Base-by-base conservation (phyloP, 2,797 vertebrate species). In the Galagoides demidoff region DNA sequence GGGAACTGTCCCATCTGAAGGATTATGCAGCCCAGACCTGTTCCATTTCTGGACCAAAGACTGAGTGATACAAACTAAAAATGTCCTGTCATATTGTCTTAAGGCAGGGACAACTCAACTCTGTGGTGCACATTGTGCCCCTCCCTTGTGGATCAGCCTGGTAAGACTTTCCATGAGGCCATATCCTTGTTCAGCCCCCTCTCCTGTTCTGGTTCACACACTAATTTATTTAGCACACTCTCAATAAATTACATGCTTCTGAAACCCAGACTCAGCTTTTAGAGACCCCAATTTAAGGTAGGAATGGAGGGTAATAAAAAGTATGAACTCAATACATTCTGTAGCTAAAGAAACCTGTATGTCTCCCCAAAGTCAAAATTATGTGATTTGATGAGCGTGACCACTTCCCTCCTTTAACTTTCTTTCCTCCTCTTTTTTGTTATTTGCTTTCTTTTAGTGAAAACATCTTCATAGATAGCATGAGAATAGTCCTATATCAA, bases 391-490 rank as follows among this genome's bases (percentile, higher is more conserved):
- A 71, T 55, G 66, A 43, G 7, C 20, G 8, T 23, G 31, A 49
- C 17, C n/a, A 0, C 45, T 71, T 57, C 27, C 34, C 23, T 55
- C 3, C 20, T 29, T 43, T 43, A 43, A 10, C 20, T 4, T 10
- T 13, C 5, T 12, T 23, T 5, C 25, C 39, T 5, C 4, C 31
- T 59, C 9, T n/a, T 20, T 79, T 5, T 9, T 1, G 8, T 4
- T 9, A 8, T 23, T 1, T 55, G 13, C 12, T 29, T 39, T 11
- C 9, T 43, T 29, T 19, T 45, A 8, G 22, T 37, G 17, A 63
- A 20, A 17, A 23, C 23, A 73, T 29, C 17, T 85, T 74, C 27
- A 77, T 23, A 74, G 61, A 79, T 68, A 43, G 22, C 23, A 57
- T 17, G 92, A 73, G 49, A 37, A 89, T 29, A 43, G 43, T 59